Evolutionary conservation across 2,888 invertebrate species (phyloP), one percentile per base, ranked within the genome.

Genomic region (Blomia tropicalis): DNA sequence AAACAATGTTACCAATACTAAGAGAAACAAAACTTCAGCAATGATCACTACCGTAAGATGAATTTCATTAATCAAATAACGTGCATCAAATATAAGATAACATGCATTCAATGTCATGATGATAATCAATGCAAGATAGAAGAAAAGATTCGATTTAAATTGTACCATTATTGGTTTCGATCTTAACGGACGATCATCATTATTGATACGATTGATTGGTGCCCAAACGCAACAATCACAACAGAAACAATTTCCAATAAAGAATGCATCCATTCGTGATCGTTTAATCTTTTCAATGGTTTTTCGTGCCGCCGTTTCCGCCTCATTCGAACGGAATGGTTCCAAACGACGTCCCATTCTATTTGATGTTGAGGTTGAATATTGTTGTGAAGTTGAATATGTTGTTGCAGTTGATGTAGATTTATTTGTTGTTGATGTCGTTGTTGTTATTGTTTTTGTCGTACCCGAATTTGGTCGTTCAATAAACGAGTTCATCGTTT

Each of bases 221-320:
- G 51, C 7, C 51, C 51, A 47, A 7, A 47, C 51, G n/a, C 51
- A 47, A 27, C 27, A 27, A n/a, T 47, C 51, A 27, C 51, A 47
- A 27, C 51, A 47, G 51, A 47, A 47, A 27, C 51, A 47, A n/a
- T 47, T 47, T 7, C 51, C 22, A 7, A 47, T 19, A 27, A 47
- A 47, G 51, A 7, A 47, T n/a, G 22, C 22, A 19, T 47, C 51
- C 36, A 36, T 17, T 36, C 7, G 7, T 36, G 36, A 36, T 7
- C 17, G 36, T 11, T n/a, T n/a, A n/a, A n/a, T n/a, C n/a, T n/a
- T n/a, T n/a, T 17, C 36, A 36, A 36, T 36, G 36, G 17, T 36
- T 36, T 36, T 17, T 36, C 36, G 36, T 36, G 36, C n/a, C n/a
- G n/a, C n/a, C n/a, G n/a, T n/a, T n/a, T n/a, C n/a, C n/a, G n/a